Conservation (phyloP, 2,113 vertebrate genomes). For the Cheilinus undulatus region DNA sequence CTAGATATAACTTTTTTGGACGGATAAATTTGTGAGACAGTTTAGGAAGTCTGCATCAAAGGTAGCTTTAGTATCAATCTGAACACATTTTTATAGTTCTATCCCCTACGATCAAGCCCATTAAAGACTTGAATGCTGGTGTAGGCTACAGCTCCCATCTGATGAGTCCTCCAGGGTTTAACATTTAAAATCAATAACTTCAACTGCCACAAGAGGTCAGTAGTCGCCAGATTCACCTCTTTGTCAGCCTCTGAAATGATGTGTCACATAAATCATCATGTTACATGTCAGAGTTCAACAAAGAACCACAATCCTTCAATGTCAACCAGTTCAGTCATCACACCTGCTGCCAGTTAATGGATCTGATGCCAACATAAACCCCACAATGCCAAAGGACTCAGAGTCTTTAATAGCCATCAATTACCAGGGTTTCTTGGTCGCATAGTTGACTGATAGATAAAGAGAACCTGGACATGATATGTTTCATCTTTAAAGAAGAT, state of each 20-base stretch:
- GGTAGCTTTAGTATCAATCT: not conserved
- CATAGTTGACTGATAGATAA: too few species aligned
- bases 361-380: not conserved
- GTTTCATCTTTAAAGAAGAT: not conserved
- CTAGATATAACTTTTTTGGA: too few species aligned
- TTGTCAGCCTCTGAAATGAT: not conserved
- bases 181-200: not conserved
- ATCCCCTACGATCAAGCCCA: not conserved
- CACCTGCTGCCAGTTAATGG: not conserved
- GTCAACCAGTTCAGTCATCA: not conserved
- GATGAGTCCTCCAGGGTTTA: not conserved
- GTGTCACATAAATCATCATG: not conserved
- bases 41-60: too few species aligned
- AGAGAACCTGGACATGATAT: not conserved
- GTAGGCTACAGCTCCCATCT: not conserved
- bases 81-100: not conserved
- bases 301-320: not conserved
- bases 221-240: constrained; percentile 7
- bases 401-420: not conserved
- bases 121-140: not conserved
- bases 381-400: not conserved
- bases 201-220: constrained; percentile 53
- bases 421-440: not conserved
- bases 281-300: not conserved
- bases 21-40: too few species aligned